Percentiles rank a stretch among this genome's conserved stretches.
Conservation (phyloP, 2,113 vertebrate species). For the Ammodramus savannarum region DNA sequence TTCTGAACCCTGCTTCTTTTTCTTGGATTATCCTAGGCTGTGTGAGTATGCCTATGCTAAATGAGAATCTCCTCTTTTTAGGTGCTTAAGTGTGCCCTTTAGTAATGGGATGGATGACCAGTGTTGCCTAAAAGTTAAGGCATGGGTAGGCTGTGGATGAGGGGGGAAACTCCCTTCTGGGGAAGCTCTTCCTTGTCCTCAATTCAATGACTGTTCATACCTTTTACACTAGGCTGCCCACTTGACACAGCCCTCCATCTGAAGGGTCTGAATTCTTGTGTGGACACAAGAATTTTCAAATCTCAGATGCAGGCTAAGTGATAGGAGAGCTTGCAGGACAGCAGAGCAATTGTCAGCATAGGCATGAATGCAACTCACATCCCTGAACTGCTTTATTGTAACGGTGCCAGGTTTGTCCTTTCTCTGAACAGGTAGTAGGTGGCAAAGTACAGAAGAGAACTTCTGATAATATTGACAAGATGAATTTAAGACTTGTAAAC, state of each 20-base stretch:
- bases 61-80: neutral
- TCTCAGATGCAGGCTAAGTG: neutral
- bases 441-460: neutral
- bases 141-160: neutral
- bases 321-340: neutral
- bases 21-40: neutral
- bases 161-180: neutral
- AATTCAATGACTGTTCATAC: neutral
- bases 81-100: neutral
- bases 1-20: neutral
- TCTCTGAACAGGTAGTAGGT: neutral
- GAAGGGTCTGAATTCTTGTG: neutral
- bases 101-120: neutral
- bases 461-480: neutral
- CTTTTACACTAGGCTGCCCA: neutral
- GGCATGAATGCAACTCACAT: neutral
- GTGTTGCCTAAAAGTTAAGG: neutral
- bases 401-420: neutral
- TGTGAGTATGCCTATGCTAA: neutral
- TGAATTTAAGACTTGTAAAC: neutral
- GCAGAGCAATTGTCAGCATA: neutral
- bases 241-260: neutral
- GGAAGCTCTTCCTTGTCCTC: neutral
- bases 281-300: neutral
- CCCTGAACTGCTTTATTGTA: neutral